A percentile compares a stretch with the other conserved stretches of the same genome.
phyloP scores from a whole-genome alignment of 30 jellyfish, hydroid and myxozoan genomes.

The Aurelia sp. region DNA sequence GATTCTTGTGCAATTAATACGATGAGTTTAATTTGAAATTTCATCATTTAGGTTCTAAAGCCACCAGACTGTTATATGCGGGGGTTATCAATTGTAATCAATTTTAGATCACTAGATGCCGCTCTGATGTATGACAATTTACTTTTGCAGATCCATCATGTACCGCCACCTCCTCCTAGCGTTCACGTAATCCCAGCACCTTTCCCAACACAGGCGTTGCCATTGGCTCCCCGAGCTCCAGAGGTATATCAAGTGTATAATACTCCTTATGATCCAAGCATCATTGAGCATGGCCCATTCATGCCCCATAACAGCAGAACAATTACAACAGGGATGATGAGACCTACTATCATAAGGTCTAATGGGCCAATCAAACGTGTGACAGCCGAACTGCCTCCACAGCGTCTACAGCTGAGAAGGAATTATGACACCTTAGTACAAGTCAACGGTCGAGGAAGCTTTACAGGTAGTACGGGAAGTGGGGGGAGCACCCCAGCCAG shows the following conservation, averaged over 20 bases:
- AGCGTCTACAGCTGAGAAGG: slow-evolving; percentile 32
- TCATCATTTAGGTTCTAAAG: too few species aligned
- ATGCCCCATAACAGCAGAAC: slow-evolving; percentile 23
- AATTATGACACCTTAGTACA: slow-evolving; percentile 30
- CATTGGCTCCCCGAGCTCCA: slow-evolving; percentile 46
- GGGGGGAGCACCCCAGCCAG: slow-evolving; percentile 75
- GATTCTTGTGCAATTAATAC: too few species aligned
- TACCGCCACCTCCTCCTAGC: slow-evolving; percentile 63
- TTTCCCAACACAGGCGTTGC: slow-evolving; percentile 37
- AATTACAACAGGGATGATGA: slow-evolving; percentile 34
- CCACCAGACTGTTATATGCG: too few species aligned
- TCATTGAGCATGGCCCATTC: slow-evolving; percentile 72
- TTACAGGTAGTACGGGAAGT: slow-evolving; percentile 52
- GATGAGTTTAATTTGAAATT: too few species aligned
- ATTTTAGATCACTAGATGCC: too few species aligned
- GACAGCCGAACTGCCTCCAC: slow-evolving; percentile 42
- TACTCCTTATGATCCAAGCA: slow-evolving; percentile 69
- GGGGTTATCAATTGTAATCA: too few species aligned
- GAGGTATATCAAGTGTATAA: slow-evolving; percentile 63
- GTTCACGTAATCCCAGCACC: slow-evolving; percentile 60
- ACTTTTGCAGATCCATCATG: slow-evolving; percentile 43
- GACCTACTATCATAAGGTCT: slow-evolving; percentile 50
- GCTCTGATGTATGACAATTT: too few species aligned
- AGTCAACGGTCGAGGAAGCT: slow-evolving; percentile 17
- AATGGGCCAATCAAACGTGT: slow-evolving; percentile 46